Evolutionary conservation across 1,140 invertebrate genomes (phyloP), one percentile per base, ranked within the genome.

Genomic region (Riptortus pedestris): DNA sequence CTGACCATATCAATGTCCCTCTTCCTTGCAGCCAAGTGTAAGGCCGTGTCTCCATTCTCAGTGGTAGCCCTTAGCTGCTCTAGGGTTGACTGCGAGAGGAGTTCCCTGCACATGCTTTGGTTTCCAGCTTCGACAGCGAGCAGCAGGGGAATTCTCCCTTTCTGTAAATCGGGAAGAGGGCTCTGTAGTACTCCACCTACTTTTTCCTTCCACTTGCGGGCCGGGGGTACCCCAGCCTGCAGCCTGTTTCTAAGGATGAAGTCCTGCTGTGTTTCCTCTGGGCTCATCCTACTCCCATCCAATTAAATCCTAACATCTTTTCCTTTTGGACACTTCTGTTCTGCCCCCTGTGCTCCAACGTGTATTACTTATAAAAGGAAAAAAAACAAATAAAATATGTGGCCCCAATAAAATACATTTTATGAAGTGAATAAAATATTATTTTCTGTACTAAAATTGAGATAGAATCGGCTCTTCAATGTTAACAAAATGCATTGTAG

Each of bases 81-180:
- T 65, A 86, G 79, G 65, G 90, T 85, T 80, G 90, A 81, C 73
- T 87, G 82, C 71, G 85, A 81, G 60, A 98, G 79, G 22, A 98
- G 80, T 77, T 97, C 94, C 67, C 88, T 82, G 71, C 89, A 89
- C 81, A 96, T 93, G 60, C 88, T 88, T 72, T 93, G 86, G 76
- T 96, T 96, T 14, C 93, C 93, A 33, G 86, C 85, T 74, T 96
- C 92, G 60, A 96, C 87, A 28, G 95, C 92, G 69, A 94, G 77
- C 71, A 96, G 85, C 69, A 98, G 78, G 67, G 95, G 93, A 70
- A 96, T 90, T 76, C 91, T 91, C 64, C 93, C 94, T 75, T 85
- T 86, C 92, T 94, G 79, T 57, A 78, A 80, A 67, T 65, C 62
- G 71, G 75, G 74, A 31, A 3, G 26, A 45, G 29, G 51, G 7